Percentiles rank a stretch among this genome's conserved stretches.
Evolutionary conservation across 2,113 vertebrate species (phyloP).

Genomic region (Myiopsitta monachus): DNA sequence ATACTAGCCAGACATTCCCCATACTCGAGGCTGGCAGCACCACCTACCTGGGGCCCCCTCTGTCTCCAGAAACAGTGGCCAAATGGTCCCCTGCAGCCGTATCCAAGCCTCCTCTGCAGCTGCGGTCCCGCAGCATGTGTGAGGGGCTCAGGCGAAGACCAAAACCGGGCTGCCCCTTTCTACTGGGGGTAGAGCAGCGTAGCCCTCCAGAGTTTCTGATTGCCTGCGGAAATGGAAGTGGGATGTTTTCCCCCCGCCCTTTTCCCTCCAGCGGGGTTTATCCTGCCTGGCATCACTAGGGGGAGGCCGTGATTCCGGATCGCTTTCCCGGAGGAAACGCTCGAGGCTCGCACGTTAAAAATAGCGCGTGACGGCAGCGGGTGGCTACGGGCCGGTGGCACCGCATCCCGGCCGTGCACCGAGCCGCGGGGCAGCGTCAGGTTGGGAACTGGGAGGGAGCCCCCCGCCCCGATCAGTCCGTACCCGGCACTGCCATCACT

Average conservation of each 20-base stretch:
- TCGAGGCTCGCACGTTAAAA: background rate
- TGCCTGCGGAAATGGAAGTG: background rate
- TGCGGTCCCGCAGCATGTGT: background rate
- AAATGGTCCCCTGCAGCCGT: fast-evolving
- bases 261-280: background rate
- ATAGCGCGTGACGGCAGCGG: background rate
- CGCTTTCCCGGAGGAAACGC: background rate
- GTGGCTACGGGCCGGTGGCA: background rate
- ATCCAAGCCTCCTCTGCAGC: fast-evolving
- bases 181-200: background rate
- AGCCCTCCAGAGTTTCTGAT: background rate
- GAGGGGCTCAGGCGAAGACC: background rate
- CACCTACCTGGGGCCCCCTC: too few species aligned
- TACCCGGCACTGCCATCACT: background rate
- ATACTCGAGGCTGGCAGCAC: background rate
- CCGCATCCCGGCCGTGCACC: background rate
- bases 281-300: background rate
- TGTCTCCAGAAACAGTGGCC: background rate
- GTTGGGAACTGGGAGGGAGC: background rate
- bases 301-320: background rate
- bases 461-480: background rate
- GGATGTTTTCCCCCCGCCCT: background rate
- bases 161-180: background rate
- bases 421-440: background rate
- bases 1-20: background rate